Percentiles rank a stretch among this genome's conserved stretches.
Evolutionary conservation across 2,797 vertebrate species (phyloP).

Genomic region (Neomorphus geoffroyi): DNA sequence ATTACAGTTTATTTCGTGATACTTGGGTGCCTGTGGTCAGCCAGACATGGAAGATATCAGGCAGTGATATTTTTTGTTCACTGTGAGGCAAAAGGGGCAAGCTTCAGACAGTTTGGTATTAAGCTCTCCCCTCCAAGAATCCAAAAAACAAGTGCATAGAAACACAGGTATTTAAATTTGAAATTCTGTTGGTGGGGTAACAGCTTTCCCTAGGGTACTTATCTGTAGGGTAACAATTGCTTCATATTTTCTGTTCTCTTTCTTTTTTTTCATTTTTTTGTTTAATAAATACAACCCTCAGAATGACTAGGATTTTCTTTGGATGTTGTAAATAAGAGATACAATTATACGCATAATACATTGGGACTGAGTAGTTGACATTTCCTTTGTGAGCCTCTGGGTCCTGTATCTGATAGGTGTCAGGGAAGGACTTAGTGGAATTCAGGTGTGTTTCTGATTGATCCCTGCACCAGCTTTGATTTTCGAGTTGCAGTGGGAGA

Average conservation of each 20-base stretch:
- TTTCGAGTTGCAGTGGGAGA: no score
- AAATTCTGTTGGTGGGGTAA: not conserved
- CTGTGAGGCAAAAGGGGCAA: not conserved
- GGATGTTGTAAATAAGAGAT: not conserved
- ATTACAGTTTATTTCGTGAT: not conserved
- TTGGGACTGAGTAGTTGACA: not conserved
- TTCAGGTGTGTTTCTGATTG: no score
- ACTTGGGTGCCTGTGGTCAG: not conserved
- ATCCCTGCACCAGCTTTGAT: no score
- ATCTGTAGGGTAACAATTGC: not conserved
- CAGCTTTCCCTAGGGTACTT: not conserved
- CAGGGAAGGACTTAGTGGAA: no score
- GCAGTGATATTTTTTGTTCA: not conserved
- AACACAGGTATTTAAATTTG: not conserved
- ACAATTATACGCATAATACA: not conserved
- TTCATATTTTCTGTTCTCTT: not conserved
- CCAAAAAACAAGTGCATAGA: not conserved
- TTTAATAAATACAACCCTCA: not conserved
- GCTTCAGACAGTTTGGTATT: not conserved
- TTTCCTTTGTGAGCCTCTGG: no score
- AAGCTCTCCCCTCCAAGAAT: not conserved
- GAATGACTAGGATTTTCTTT: not conserved
- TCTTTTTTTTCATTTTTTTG: not conserved
- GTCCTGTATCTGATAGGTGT: no score
- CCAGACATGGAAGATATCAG: not conserved